Conservation (phyloP, 2,113 vertebrate species). For the Campylorhamphus procurvoides region DNA sequence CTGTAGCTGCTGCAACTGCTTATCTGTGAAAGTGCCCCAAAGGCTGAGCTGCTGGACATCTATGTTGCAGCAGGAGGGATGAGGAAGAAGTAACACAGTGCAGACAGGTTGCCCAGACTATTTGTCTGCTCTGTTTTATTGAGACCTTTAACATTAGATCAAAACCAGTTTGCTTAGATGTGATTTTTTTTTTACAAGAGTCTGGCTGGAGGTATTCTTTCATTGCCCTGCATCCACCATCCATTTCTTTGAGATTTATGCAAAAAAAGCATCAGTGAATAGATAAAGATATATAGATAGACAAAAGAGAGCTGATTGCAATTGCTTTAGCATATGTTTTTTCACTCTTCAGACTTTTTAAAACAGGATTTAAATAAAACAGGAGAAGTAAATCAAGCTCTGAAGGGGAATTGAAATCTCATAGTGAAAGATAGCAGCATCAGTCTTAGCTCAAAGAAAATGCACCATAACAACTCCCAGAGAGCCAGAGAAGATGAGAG, state of each 20-base stretch:
- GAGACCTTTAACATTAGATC: neutral
- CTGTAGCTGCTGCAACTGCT: fast-evolving
- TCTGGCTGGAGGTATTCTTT: neutral
- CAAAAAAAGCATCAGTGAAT: neutral
- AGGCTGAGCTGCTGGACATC: neutral
- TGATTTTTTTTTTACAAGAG: neutral
- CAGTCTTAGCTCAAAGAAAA: neutral
- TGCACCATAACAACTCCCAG: neutral
- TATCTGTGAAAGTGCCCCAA: neutral
- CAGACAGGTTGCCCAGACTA: neutral
- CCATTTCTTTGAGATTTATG: neutral
- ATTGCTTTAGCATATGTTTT: neutral
- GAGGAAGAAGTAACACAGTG: neutral
- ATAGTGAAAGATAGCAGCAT: neutral
- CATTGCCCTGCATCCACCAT: neutral
- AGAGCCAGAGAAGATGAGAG: neutral
- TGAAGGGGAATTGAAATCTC: neutral
- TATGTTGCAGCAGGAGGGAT: neutral
- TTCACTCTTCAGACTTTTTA: neutral
- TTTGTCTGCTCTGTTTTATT: neutral
- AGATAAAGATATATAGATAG: neutral
- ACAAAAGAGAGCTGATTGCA: neutral
- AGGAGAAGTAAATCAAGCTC: neutral
- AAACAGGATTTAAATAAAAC: neutral
- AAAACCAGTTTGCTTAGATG: neutral